These are phyloP conservation scores for Drosophila tristis DNA, from an alignment of 1,140 invertebrate genomes.

Conservation along the genomic window DNA sequence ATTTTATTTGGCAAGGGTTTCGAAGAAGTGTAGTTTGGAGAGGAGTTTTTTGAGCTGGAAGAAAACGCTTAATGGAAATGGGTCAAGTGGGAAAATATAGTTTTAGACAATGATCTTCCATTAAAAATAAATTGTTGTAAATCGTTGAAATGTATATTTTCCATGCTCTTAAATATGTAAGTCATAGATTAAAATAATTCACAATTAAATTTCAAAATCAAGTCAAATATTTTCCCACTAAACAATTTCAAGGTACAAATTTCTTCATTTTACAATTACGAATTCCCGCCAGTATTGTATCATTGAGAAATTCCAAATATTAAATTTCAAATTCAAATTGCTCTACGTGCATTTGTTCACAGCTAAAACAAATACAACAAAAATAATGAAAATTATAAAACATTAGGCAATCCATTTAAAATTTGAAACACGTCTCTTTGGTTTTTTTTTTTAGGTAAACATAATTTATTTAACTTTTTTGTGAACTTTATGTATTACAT, in stretches of 20 bases:
- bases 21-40: too few species aligned
- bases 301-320: constrained; percentile 31
- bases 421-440: constrained; percentile 35
- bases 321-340: constrained; percentile 37
- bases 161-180: too few species aligned
- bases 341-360: constrained; percentile 15
- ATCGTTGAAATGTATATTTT: too few species aligned
- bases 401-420: constrained; percentile 31
- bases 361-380: background rate
- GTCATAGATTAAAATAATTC: background rate
- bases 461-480: constrained; percentile 42
- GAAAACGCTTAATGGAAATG: too few species aligned
- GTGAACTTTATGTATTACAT: constrained; percentile 26
- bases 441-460: constrained; percentile 3
- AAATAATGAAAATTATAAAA: constrained; percentile 10
- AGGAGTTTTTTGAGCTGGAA: too few species aligned
- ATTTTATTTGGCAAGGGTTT: too few species aligned
- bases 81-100: too few species aligned
- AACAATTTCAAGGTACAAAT: background rate
- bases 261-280: background rate
- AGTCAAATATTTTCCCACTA: background rate
- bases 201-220: too few species aligned
- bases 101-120: too few species aligned
- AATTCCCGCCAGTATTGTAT: background rate
- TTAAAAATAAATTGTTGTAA: too few species aligned